Conservation (phyloP, 2,888 invertebrate genomes). For the Rhamnusium bicolor region DNA sequence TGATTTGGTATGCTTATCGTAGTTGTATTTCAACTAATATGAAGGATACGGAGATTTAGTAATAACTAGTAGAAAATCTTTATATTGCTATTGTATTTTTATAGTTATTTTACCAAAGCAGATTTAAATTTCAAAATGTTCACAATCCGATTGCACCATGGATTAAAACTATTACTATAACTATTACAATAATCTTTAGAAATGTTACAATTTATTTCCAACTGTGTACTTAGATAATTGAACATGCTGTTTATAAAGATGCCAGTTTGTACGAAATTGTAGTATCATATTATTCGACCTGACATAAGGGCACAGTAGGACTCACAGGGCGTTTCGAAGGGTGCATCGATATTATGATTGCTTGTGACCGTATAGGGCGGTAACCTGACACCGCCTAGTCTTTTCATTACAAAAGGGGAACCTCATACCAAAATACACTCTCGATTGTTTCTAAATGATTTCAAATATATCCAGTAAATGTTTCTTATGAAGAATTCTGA, state of each 20-base stretch:
- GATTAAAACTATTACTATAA: too few species aligned
- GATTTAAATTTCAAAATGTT: too few species aligned
- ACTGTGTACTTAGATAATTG: background rate
- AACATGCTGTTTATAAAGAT: background rate
- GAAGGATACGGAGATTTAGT: too few species aligned
- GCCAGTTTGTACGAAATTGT: background rate
- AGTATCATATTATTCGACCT: slow-evolving; percentile 14
- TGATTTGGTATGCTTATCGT: too few species aligned
- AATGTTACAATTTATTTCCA: background rate
- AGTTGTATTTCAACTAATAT: too few species aligned
- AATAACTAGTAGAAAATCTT: too few species aligned
- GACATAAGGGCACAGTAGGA: slow-evolving; percentile 32
- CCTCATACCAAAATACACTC: background rate
- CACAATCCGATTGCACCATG: too few species aligned
- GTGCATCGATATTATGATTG: slow-evolving; percentile 61
- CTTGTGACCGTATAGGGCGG: slow-evolving; percentile 62
- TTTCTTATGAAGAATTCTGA: background rate
- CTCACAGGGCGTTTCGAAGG: slow-evolving; percentile 54
- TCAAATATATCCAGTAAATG: background rate
- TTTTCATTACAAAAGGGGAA: slow-evolving; percentile 44
- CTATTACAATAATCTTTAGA: background rate
- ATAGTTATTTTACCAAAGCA: too few species aligned
- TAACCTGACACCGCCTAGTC: slow-evolving; percentile 62
- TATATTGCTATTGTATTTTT: too few species aligned
- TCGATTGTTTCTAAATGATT: slow-evolving; percentile 3